Evolutionary conservation across 2,888 invertebrate genomes (phyloP).

Genomic region (Cordilura impudica): DNA sequence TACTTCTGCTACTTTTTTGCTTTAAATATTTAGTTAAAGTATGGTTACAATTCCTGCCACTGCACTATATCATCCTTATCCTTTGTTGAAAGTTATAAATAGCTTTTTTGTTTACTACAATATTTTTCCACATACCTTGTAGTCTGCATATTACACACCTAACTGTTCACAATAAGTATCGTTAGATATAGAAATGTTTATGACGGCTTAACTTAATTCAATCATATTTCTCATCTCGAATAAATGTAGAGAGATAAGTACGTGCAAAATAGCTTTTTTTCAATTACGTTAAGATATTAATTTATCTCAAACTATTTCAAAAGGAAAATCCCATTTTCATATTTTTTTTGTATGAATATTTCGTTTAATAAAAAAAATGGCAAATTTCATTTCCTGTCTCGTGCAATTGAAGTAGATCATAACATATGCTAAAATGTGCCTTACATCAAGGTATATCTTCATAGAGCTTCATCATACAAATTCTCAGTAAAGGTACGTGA

Average conservation of each 20-base stretch:
- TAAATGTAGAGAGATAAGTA: no score
- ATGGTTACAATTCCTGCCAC: background rate
- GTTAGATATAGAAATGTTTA: background rate
- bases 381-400: no score
- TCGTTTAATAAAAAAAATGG: background rate
- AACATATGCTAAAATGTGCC: no score
- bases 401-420: no score
- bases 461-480: no score
- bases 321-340: background rate
- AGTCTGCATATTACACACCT: background rate
- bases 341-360: background rate
- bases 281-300: background rate
- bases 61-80: background rate
- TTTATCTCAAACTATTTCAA: background rate
- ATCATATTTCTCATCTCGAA: background rate
- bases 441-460: no score
- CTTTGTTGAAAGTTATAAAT: no score
- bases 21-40: background rate
- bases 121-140: no score
- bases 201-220: background rate
- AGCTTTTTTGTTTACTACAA: no score
- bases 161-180: background rate
- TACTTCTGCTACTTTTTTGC: background rate
- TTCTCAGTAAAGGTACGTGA: no score
- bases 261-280: background rate